These are phyloP conservation scores for Marisa cornuarietis DNA, from an alignment of 1,140 invertebrate species.

Conservation along the genomic window DNA sequence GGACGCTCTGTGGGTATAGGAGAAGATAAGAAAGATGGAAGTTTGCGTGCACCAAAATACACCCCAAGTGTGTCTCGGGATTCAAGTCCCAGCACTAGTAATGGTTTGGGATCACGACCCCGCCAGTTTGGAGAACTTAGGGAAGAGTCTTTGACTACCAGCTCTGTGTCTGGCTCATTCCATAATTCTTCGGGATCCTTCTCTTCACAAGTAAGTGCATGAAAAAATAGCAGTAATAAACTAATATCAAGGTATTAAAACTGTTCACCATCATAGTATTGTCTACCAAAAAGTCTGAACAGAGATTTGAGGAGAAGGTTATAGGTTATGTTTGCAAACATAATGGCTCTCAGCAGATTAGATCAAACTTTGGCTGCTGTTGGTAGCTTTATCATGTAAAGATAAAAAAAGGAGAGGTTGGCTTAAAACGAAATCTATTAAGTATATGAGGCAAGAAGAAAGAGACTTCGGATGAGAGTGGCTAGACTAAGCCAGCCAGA, in stretches of 20 bases:
- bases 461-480: too few relatives aligned
- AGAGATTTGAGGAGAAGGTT: too few relatives aligned
- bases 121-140: neutral
- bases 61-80: constrained; percentile 27
- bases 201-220: constrained; percentile 25
- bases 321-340: too few relatives aligned
- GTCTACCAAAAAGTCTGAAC: too few relatives aligned
- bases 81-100: constrained; percentile 22
- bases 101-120: neutral
- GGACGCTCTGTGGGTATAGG: neutral
- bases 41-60: constrained; percentile 11
- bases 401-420: too few relatives aligned
- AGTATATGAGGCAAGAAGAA: too few relatives aligned
- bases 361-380: too few relatives aligned
- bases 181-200: constrained; percentile 43
- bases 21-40: constrained; percentile 18
- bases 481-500: too few relatives aligned
- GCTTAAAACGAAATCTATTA: too few relatives aligned
- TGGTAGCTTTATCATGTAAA: too few relatives aligned
- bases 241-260: neutral
- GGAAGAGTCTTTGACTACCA: neutral
- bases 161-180: constrained; percentile 28
- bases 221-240: neutral
- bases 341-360: too few relatives aligned
- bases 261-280: too few relatives aligned